A percentile compares a stretch with the other conserved stretches of the same genome.
These are phyloP conservation scores for Lampropteryx suffumata DNA, from an alignment of 2,888 invertebrate species.

Conservation along the genomic window DNA sequence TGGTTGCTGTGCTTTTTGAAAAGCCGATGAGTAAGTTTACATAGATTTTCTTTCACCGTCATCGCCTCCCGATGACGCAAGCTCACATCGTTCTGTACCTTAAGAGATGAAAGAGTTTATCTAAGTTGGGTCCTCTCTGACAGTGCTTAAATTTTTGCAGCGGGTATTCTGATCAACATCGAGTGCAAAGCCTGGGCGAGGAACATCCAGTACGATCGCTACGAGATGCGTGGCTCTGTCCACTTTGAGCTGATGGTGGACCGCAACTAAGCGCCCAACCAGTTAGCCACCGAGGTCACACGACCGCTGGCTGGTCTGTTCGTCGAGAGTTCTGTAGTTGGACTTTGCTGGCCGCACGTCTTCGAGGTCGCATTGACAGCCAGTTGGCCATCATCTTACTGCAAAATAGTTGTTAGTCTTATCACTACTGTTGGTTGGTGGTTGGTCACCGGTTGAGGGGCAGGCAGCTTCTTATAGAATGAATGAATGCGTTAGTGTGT, in stretches of 20 bases:
- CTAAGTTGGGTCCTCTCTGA: not conserved
- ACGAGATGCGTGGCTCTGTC: slow-evolving; percentile 95
- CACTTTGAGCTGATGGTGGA: slow-evolving; percentile 98
- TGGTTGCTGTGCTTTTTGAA: slow-evolving; percentile 94
- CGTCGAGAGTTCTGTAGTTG: not conserved
- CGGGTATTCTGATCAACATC: slow-evolving; percentile 94
- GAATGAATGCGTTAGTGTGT: slow-evolving; percentile 25
- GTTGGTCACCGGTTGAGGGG: slow-evolving; percentile 34
- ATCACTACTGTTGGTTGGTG: slow-evolving; percentile 44
- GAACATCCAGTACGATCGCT: slow-evolving; percentile 93
- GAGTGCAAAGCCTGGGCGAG: slow-evolving; percentile 97
- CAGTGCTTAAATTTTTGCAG: slow-evolving; percentile 65
- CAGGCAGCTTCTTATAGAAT: slow-evolving; percentile 27
- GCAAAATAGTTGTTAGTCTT: slow-evolving; percentile 47
- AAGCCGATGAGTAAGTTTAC: slow-evolving; percentile 88
- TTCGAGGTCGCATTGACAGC: slow-evolving; percentile 34
- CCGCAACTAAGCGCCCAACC: slow-evolving; percentile 64
- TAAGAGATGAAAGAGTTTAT: too few relatives aligned
- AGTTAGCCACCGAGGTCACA: slow-evolving; percentile 40
- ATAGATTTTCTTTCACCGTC: not conserved
- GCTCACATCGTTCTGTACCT: too few relatives aligned
- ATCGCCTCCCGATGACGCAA: too few relatives aligned
- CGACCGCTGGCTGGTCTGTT: slow-evolving; percentile 6
- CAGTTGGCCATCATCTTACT: slow-evolving; percentile 43
- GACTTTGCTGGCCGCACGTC: slow-evolving; percentile 11